A percentile compares a stretch with the other conserved stretches of the same genome.
phyloP scores from a whole-genome alignment of 2,797 vertebrate species.

The Sebastes miniatus region DNA sequence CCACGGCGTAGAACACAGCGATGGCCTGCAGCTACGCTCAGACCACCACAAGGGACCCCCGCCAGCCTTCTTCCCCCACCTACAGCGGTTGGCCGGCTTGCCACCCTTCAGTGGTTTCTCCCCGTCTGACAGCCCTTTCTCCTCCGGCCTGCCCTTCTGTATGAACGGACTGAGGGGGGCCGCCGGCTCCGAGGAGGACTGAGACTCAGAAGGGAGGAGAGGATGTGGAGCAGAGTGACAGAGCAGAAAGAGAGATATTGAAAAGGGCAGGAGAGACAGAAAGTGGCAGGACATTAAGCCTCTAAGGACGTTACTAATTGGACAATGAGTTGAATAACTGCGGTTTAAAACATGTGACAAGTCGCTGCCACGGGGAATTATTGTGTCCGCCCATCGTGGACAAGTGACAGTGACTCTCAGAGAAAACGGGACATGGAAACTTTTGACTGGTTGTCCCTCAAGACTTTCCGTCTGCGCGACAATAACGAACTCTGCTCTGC shows the following conservation, averaged over 20 bases:
- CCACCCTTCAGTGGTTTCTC: conserved; percentile 86
- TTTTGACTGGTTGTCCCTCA: conserved; percentile 67
- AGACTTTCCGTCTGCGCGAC: conserved; percentile 53
- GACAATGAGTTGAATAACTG: conserved; percentile 73
- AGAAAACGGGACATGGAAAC: conserved; percentile 60
- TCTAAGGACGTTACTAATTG: conserved; percentile 75
- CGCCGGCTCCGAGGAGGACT: conserved; percentile 83
- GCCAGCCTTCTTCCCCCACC: conserved; percentile 87
- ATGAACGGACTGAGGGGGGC: conserved; percentile 85
- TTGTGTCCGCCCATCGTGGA: conserved; percentile 45
- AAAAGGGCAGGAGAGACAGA: conserved; percentile 68
- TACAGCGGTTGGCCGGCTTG: conserved; percentile 86
- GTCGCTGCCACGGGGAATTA: conserved; percentile 57
- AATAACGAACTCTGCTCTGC: conserved; percentile 69
- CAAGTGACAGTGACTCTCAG: conserved; percentile 65
- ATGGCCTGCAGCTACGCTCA: conserved; percentile 80
- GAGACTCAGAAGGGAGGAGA: conserved; percentile 44
- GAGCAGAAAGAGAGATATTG: conserved; percentile 57
- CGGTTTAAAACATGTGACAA: conserved; percentile 67
- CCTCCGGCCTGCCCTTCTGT: conserved; percentile 86
- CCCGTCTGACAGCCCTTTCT: conserved; percentile 85
- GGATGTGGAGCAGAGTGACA: conserved; percentile 44
- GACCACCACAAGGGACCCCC: conserved; percentile 83
- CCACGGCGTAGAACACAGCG: conserved; percentile 67
- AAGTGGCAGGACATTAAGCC: conserved; percentile 70